Evolutionary conservation across 2,797 vertebrate species (phyloP).

Genomic region (Siniperca undulata): DNA sequence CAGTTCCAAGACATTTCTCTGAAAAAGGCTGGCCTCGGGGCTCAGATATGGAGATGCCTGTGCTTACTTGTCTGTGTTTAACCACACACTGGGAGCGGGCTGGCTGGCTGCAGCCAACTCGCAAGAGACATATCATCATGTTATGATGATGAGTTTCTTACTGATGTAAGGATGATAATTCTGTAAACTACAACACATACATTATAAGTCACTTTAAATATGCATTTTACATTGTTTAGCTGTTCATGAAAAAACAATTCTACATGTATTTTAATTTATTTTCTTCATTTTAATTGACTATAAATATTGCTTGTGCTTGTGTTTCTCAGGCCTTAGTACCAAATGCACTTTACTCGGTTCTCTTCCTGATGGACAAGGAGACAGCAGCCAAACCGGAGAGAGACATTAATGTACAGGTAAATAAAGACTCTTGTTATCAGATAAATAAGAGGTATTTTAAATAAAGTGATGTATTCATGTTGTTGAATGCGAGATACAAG

Average conservation of each 20-base stretch:
- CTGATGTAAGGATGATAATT: slow-evolving; percentile 59
- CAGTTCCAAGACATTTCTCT: slow-evolving; percentile 61
- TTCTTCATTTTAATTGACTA: slow-evolving; percentile 13
- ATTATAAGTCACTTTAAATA: slow-evolving; percentile 40
- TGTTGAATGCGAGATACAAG: neutral
- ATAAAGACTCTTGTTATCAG: neutral
- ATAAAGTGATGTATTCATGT: neutral
- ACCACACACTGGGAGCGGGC: slow-evolving; percentile 63
- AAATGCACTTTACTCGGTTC: slow-evolving; percentile 86
- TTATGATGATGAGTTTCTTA: slow-evolving; percentile 64
- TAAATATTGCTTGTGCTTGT: slow-evolving; percentile 31
- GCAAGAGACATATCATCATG: slow-evolving; percentile 69
- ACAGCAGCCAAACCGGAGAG: slow-evolving; percentile 83
- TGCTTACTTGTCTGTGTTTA: slow-evolving; percentile 81
- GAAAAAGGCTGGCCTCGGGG: slow-evolving; percentile 73
- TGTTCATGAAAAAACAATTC: slow-evolving; percentile 7
- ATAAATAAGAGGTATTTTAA: neutral
- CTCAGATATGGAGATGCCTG: slow-evolving; percentile 66
- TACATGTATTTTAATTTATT: neutral
- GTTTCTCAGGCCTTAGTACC: slow-evolving; percentile 81
- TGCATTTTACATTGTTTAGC: slow-evolving; percentile 15
- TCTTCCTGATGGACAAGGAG: slow-evolving; percentile 89
- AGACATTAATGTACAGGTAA: slow-evolving; percentile 86
- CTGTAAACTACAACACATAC: slow-evolving; percentile 53
- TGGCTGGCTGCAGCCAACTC: slow-evolving; percentile 54